These are phyloP conservation scores for Coreius guichenoti DNA, from an alignment of 2,797 vertebrate species.

Conservation along the genomic window DNA sequence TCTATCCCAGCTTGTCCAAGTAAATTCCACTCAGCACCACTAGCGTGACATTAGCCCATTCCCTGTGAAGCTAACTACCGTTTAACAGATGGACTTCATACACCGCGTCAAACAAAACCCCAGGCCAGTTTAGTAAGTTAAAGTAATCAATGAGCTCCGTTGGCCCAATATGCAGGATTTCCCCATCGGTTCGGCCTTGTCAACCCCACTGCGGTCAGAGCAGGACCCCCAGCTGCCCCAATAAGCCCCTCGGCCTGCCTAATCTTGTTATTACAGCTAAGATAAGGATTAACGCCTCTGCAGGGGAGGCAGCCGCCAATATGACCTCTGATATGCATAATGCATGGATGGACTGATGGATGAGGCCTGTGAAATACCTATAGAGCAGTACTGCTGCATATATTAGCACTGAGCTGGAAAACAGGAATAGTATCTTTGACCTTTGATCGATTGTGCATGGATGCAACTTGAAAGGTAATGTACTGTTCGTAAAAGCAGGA, in stretches of 20 bases:
- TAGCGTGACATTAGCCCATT: conserved; percentile 58
- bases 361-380: conserved; percentile 61
- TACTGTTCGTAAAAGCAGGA: conserved; percentile 49
- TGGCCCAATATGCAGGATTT: conserved; percentile 50
- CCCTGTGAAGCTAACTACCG: conserved; percentile 59
- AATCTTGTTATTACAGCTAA: conserved; percentile 69
- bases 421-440: conserved; percentile 57
- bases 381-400: conserved; percentile 59
- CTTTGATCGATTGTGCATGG: conserved; percentile 61
- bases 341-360: conserved; percentile 68
- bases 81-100: conserved; percentile 58
- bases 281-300: conserved; percentile 65
- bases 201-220: conserved; percentile 59
- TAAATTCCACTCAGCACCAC: conserved; percentile 53
- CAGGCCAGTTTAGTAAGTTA: conserved; percentile 57
- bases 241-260: conserved; percentile 58
- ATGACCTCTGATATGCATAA: conserved; percentile 66
- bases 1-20: conserved; percentile 57
- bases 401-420: conserved; percentile 59
- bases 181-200: conserved; percentile 59
- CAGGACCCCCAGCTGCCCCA: conserved; percentile 55
- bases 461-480: conserved; percentile 59
- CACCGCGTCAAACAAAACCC: conserved; percentile 47
- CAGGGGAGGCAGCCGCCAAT: conserved; percentile 57
- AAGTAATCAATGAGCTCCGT: conserved; percentile 62